Evolutionary conservation across 1,140 invertebrate species (phyloP), one percentile per base, ranked within the genome.

Genomic region (Eueides isabella): DNA sequence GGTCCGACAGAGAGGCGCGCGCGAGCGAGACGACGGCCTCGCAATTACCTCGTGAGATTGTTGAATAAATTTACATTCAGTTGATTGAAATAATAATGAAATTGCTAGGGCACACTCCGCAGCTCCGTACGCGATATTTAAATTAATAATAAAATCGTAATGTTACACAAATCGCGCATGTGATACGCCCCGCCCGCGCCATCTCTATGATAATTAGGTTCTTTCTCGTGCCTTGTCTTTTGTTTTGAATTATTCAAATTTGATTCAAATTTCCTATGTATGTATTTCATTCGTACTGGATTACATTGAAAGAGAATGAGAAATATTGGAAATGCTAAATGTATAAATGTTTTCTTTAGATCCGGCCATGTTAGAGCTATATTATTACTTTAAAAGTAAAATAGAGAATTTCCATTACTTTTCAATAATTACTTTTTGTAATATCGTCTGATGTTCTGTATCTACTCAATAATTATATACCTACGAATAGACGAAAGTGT

Each of bases 11-110:
- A 77, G 61, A 38, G 82, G 1, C 19, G 48, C 41, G 48, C 48
- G 48, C 48, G 48, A 91, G 74, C 61, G 84, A 75, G 88, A 91
- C 78, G 82, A 69, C 78, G 65, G 79, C 80, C 88, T 85, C 86
- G 87, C 90, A 92, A 92, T 92, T 92, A 92, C 89, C 89, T 85
- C 87, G 86, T 91, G 88, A 92, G 90, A 92, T 90, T 91, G 89
- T 92, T 91, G 91, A 92, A 92, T 92, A 92, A 91, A 92, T 92
- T 91, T 91, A 91, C 91, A 91, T 92, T 91, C 85, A 90, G 86
- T 90, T 91, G 91, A 92, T 92, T 92, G 91, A 92, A 91, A 92
- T 92, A 92, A 92, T 92, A 92, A 92, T 91, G 91, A 92, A 91
- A 91, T 92, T 91, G 89, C 87, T 90, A 86, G 84, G 84, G 88